Evolutionary conservation across 2,113 vertebrate species (phyloP), one percentile per base, ranked within the genome.

Genomic region (Trematocara variabile): DNA sequence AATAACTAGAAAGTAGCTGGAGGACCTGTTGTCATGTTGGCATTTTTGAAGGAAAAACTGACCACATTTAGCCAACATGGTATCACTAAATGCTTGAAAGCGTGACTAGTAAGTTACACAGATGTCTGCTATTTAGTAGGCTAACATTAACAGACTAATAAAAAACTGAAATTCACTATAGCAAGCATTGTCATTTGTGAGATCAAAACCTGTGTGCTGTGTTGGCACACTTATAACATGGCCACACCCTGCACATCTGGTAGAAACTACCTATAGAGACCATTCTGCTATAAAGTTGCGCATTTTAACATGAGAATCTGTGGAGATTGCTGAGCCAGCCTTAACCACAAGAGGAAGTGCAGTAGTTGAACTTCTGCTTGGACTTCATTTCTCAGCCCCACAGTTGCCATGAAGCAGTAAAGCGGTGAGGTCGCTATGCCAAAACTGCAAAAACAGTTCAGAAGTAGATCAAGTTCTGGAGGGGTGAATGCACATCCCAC

Each of bases 291-390:
- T 46, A 10, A 30, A 30, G 41, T 28, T 28, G 22, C 3, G 1
- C 65, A 28, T 73, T 73, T 73, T 5, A 73, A 73, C 22, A 10
- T 16, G 65, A 46, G 65, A 73, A 28, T 73, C 14, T 48, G 39
- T 73, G 22, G 1, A 25, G 39, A 18, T 28, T 73, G 39, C 68
- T 73, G 41, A 73, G 68, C 41, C 41, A 48, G 3, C 13, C 8
- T 73, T 46, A 48, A 73, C 41, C 68, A 73, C 41, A 46, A 28
- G 14, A 48, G 41, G 14, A 48, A 73, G 22, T 73, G 41, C 41
- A 46, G 41, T 48, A 18, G 41, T 48, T 46, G 68, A 46, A 73
- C 41, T 46, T 18, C 65, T 25, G 22, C 65, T 46, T 73, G 39
- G 13, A 9, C 39, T 44, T 46, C 22, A 41, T 68, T 68, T 68